These are phyloP conservation scores for Clarias platycephalus DNA, from an alignment of 2,797 vertebrate species.

Conservation along the genomic window DNA sequence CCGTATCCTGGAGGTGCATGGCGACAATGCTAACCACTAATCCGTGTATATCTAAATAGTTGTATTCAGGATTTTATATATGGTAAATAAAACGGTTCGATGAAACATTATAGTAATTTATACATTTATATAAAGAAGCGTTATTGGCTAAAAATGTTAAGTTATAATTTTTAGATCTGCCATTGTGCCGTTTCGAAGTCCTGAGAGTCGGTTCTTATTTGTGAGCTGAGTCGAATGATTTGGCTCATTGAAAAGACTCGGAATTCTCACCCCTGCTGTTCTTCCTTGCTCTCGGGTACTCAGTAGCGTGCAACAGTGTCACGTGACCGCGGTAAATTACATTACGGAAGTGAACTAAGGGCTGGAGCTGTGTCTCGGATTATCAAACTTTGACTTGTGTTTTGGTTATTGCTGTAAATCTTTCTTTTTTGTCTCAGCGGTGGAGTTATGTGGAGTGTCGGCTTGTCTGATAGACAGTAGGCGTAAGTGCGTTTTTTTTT, in stretches of 20 bases:
- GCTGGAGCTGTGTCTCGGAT: background rate
- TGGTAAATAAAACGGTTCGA: too few species aligned
- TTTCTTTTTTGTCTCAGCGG: background rate
- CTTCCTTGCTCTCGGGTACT: background rate
- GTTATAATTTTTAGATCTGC: too few species aligned
- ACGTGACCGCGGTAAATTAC: background rate
- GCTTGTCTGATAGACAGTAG: constrained; percentile 7
- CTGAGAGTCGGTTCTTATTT: background rate
- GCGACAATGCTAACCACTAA: too few species aligned
- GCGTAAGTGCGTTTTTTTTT: constrained; percentile 22
- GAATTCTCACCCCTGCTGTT: background rate
- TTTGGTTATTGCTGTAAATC: background rate
- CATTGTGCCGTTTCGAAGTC: background rate
- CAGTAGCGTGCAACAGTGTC: background rate
- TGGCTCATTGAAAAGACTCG: background rate
- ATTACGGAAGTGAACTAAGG: background rate
- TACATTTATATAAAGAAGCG: background rate
- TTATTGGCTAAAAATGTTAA: background rate
- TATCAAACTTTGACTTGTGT: background rate
- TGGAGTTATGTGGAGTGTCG: constrained; percentile 8
- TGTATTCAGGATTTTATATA: too few species aligned
- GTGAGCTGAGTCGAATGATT: background rate
- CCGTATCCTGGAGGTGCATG: too few species aligned
- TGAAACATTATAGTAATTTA: background rate
- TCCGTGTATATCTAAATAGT: too few species aligned